Evolutionary conservation across 1,140 invertebrate genomes (phyloP), one percentile per base, ranked within the genome.

Genomic region (Lutraria rhynchaena): DNA sequence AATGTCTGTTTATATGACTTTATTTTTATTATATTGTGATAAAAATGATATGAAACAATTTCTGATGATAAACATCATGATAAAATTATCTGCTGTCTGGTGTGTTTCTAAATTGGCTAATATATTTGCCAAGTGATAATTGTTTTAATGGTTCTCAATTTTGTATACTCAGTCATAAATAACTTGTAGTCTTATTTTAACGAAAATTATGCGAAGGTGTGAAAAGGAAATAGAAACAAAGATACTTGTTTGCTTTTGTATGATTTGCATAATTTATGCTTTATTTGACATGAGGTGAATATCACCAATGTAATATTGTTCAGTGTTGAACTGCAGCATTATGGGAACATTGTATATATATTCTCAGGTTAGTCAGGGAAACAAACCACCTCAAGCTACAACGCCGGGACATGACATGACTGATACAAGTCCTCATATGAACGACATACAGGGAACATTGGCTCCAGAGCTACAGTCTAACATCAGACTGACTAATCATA

Each of bases 361-460:
- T 29, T 15, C 4, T 19, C 22, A 75, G 58, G 55, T 49, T 11
- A 22, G 46, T 29, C 44, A 61, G 46, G 73, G 19, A 17, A 44
- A 75, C 27, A 61, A 49, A 33, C 57, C 57, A 31, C 31, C 44
- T 29, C 29, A 49, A 3, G 11, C 31, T 17, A n/a, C 55, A 11
- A 3, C 35, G 2, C 37, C n/a, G n/a, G 24, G 19, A 11, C 41
- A 55, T n/a, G 44, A 49, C 3, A 44, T 37, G 2, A 61, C 41
- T 41, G 69, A 71, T 37, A 27, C 57, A 15, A 33, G 37, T 15
- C 37, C 41, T 22, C 44, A 31, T 31, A 60, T 49, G 73, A 22
- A 44, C 27, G 31, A 35, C 17, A 27, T 61, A 46, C 55, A 49
- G 4, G 49, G 1, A 11, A 5, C 1, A 44, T 27, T 49, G 7